Base-by-base conservation (phyloP, 2,797 vertebrate genomes). In the Paedocypris micromegethes region DNA sequence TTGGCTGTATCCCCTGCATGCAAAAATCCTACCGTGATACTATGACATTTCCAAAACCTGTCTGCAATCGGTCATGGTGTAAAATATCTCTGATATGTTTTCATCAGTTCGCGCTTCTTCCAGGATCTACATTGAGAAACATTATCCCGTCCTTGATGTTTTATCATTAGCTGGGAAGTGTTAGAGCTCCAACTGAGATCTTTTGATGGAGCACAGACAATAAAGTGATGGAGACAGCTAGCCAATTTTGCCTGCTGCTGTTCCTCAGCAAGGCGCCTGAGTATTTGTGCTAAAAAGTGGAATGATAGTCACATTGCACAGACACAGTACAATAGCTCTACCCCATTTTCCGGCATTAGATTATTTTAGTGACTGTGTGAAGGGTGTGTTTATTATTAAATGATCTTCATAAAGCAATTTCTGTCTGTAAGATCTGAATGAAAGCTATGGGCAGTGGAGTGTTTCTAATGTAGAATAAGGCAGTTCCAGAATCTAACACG, bases 61-160 rank as follows among this genome's bases (percentile, higher is more conserved):
- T 83, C 86, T 82, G 80, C 85, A 80, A 82, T 85, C 79, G 83
- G 86, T 87, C 86, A 86, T 78, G 78, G 83, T 77, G 76, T 82
- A 77, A 71, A 78, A 82, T 84, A 86, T 85, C 81, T 83, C 75
- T 79, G 79, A 88, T 85, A 86, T 82, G 76, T 83, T 85, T 83
- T 86, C 85, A 84, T 80, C 84, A 79, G 79, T 76, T 72, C 75
- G 81, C 81, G 80, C 80, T 64, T 82, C 85, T 82, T 82, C 80
- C 76, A 38, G 79, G 78, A 63, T 86, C 83, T 56, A 63, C 67
- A 71, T 63, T 63, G 63, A 73, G 55, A 62, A 84, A 84, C 86
- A 88, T 88, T 89, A 91, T 89, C 79, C 61, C 84, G 85, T 84
- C 88, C 90, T 90, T 89, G 86, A 90, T 86, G 83, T 89, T 88